These are phyloP conservation scores for Thalpophila matura DNA, from an alignment of 2,888 invertebrate genomes.

Conservation along the genomic window DNA sequence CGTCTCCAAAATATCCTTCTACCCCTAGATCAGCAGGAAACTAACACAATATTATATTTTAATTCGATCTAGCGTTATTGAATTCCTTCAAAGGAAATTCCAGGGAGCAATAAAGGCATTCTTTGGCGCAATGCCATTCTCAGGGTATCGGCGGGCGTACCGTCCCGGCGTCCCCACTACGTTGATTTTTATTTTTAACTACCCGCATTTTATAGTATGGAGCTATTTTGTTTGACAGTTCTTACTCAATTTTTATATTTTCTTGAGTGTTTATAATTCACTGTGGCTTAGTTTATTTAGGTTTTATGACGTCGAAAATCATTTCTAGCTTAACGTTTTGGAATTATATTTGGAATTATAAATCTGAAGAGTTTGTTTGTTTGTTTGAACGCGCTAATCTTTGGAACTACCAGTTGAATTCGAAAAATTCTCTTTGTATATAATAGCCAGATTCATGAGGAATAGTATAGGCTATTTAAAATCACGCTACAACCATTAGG, in stretches of 20 bases:
- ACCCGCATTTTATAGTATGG: conserved; percentile 46
- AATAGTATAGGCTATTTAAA: no score
- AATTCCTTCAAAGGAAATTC: conserved; percentile 77
- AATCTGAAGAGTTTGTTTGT: no score
- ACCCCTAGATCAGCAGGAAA: conserved; percentile 34
- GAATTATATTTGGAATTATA: no score
- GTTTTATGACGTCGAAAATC: not conserved
- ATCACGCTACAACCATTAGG: no score
- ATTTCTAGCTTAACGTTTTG: no score
- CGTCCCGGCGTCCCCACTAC: conserved; percentile 36
- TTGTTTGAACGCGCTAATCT: no score
- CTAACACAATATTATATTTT: conserved; percentile 72
- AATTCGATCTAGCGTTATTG: conserved; percentile 80
- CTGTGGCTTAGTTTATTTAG: not conserved
- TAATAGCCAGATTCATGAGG: no score
- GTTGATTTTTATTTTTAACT: conserved; percentile 64
- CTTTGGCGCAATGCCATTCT: conserved; percentile 80
- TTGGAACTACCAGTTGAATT: no score
- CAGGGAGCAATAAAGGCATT: conserved; percentile 84
- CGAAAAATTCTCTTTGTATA: no score
- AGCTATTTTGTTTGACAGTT: conserved; percentile 31
- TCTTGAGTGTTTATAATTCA: not conserved
- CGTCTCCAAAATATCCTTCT: not conserved
- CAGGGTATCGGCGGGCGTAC: conserved; percentile 52
- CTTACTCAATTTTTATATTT: conserved; percentile 12